phyloP scores from a whole-genome alignment of 2,113 vertebrate species.

The Indri indri region DNA sequence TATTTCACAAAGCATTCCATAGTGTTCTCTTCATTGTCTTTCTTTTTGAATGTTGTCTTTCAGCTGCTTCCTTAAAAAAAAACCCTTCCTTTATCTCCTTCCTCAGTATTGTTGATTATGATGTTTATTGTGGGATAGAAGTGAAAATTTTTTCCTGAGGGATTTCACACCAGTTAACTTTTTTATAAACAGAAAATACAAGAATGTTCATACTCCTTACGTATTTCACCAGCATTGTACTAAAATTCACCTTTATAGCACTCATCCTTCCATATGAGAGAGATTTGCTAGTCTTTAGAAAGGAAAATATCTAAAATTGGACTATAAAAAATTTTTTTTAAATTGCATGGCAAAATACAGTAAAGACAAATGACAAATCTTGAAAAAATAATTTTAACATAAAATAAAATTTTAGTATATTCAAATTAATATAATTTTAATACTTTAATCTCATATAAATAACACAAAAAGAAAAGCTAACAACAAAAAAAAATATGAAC shows the following conservation, averaged over 20 bases:
- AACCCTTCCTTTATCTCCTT: background rate
- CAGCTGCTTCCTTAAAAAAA: background rate
- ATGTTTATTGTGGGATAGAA: background rate
- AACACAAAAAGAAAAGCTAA: background rate
- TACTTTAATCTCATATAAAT: background rate
- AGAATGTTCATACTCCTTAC: background rate
- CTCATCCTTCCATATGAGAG: background rate
- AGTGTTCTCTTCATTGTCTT: background rate
- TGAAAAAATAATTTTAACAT: background rate
- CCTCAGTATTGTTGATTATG: background rate
- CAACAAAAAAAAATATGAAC: background rate
- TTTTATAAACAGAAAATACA: background rate
- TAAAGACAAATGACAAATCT: background rate
- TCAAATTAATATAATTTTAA: background rate
- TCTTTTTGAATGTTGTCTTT: slow-evolving; percentile 4
- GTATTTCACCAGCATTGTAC: background rate
- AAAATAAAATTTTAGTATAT: background rate
- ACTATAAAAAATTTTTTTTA: background rate
- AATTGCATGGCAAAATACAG: background rate
- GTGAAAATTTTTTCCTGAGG: background rate
- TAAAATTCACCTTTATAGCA: background rate
- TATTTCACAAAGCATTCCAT: background rate
- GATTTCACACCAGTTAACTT: background rate
- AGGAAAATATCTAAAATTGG: background rate
- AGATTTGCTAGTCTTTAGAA: background rate